Base-by-base conservation (phyloP, 2,888 invertebrate genomes). In the Napeogenes inachia region DNA sequence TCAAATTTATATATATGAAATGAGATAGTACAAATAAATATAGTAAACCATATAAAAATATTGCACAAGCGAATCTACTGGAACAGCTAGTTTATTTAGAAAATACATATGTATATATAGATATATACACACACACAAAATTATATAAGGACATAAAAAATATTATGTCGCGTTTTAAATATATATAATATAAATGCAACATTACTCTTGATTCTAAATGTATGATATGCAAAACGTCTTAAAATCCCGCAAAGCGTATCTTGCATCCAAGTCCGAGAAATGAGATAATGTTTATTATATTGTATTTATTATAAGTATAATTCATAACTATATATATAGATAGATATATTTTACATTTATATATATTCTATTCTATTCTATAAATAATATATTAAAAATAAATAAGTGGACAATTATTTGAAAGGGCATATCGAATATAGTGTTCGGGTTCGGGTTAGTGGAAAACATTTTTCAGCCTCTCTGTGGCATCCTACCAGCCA, bases 381-480 rank as follows among this genome's bases (percentile, higher is more conserved):
- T 42, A 3, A 2, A 42, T 42, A 30, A 30, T 13, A 50, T 8
- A 50, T 50, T 30, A 33, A 13, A 45, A 57, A 32, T 30, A 32
- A 45, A 42, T 56, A 61, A 56, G 13, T 59, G 54, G 56, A 56
- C 64, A 64, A 45, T 56, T 55, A 56, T 46, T 57, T 60, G 33
- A 60, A 57, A 64, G 55, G 60, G 55, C 32, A 45, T 35, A 54
- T 54, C 57, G 56, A 53, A 21, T 21, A 6, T 47, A 47, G n/a
- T 5, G 13, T 47, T 42, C 45, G 53, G 12, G 38, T 13, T 45
- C 4, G 45, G 57, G 61, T 50, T 54, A 60, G 57, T 59, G 50
- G 54, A 45, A 63, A 63, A 55, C 59, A 61, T 63, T 66, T 61
- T 66, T 59, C 60, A 58, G 54, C 50, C 50, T 54, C 56, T 58